Percentiles rank a stretch among this genome's conserved stretches.
Evolutionary conservation across 2,797 vertebrate species (phyloP).

Genomic region (Chloroceryle amazona): DNA sequence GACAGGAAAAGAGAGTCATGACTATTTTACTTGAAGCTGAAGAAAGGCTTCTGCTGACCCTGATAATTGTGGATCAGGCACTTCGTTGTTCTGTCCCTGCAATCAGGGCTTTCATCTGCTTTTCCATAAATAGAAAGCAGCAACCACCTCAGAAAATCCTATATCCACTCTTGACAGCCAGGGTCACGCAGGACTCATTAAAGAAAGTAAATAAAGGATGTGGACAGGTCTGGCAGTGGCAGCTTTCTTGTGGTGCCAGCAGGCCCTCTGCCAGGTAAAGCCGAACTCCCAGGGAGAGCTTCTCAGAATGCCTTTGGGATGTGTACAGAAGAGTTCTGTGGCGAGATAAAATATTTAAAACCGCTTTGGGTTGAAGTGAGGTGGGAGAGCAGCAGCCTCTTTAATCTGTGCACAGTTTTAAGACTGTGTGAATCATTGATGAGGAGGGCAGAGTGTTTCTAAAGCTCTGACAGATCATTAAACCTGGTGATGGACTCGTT

Average conservation of each 20-base stretch:
- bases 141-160: background rate
- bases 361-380: constrained; percentile 43
- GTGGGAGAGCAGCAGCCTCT: constrained; percentile 54
- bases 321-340: constrained; percentile 46
- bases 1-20: background rate
- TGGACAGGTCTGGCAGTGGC: background rate
- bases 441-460: constrained; percentile 62
- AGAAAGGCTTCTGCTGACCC: background rate
- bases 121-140: background rate
- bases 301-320: constrained; percentile 31
- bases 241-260: constrained; percentile 35
- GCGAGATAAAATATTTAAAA: constrained; percentile 72
- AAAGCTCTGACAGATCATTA: constrained; percentile 69
- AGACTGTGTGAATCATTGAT: constrained; percentile 71
- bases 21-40: background rate
- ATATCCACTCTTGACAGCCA: background rate
- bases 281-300: background rate
- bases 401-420: constrained; percentile 66
- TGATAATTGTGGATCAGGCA: background rate
- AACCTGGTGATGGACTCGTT: constrained; percentile 60
- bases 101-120: background rate
- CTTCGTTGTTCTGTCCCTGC: background rate
- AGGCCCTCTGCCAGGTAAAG: constrained; percentile 30
- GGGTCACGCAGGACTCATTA: constrained; percentile 25
- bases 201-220: constrained; percentile 46